Evolutionary conservation across 2,888 invertebrate genomes (phyloP).

Genomic region (Erebia epiphron): DNA sequence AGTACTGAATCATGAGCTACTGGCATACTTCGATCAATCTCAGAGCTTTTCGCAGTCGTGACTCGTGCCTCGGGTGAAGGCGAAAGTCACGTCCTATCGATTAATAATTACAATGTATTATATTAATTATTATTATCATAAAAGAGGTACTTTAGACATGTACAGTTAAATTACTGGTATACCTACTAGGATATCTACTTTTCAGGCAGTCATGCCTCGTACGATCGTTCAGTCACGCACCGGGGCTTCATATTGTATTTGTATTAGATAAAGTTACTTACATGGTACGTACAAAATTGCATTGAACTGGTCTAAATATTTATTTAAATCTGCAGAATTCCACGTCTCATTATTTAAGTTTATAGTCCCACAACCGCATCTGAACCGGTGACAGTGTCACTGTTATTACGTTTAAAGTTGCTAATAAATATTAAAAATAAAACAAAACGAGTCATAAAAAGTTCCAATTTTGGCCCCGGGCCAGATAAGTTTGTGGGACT

Average conservation of each 20-base stretch:
- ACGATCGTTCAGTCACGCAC: background rate
- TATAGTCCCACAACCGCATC: background rate
- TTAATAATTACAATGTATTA: slow-evolving; percentile 8
- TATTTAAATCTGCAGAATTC: background rate
- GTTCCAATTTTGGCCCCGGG: no score
- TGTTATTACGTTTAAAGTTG: no score
- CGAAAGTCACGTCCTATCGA: slow-evolving; percentile 24
- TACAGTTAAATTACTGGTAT: no score
- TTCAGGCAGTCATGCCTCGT: background rate
- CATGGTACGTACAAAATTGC: background rate
- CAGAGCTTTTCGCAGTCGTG: background rate
- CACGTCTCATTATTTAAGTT: background rate
- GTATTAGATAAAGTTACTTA: no score
- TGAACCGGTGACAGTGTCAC: no score
- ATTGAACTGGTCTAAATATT: slow-evolving; percentile 3
- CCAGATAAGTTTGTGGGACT: no score
- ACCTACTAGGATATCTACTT: background rate
- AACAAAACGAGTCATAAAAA: no score
- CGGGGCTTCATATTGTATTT: no score
- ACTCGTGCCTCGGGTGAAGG: background rate
- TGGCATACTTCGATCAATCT: slow-evolving; percentile 43
- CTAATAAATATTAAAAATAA: no score
- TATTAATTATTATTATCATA: background rate
- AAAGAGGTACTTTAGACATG: no score
- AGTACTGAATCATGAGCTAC: slow-evolving; percentile 29